Conservation (phyloP, 1,140 invertebrate species). For the Cotesia glomerata region DNA sequence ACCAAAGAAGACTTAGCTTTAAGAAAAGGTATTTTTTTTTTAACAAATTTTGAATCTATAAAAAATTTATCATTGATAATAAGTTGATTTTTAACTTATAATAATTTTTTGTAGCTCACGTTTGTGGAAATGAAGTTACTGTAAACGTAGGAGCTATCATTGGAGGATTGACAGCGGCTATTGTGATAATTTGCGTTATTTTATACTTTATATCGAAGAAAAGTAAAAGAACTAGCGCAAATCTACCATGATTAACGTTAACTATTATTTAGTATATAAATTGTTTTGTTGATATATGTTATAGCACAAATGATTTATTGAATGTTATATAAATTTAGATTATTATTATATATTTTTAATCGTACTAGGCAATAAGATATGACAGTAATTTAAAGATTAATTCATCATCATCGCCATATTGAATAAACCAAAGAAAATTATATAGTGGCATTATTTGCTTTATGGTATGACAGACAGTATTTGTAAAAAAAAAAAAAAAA, state of each 20-base stretch:
- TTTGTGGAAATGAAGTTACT: not conserved
- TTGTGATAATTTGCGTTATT: not conserved
- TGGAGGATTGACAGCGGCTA: conserved; percentile 22
- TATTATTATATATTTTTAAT: too few relatives aligned
- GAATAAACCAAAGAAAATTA: not conserved
- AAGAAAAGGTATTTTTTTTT: conserved; percentile 24
- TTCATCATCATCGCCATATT: not conserved
- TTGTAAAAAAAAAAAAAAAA: not conserved
- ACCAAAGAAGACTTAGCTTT: not conserved
- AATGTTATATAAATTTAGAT: too few relatives aligned
- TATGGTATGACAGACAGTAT: not conserved
- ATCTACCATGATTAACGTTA: not conserved
- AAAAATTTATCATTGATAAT: too few relatives aligned
- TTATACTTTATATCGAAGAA: not conserved
- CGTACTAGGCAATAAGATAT: too few relatives aligned
- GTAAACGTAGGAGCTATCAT: conserved; percentile 24
- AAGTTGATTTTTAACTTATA: too few relatives aligned
- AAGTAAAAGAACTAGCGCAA: not conserved
- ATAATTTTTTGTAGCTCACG: too few relatives aligned
- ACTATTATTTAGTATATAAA: not conserved
- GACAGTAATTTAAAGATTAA: too few relatives aligned
- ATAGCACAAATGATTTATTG: too few relatives aligned
- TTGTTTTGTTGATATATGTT: not conserved
- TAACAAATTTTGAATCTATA: too few relatives aligned
- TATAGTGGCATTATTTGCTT: not conserved